A percentile compares a stretch with the other conserved stretches of the same genome.
phyloP scores from a whole-genome alignment of 2,113 vertebrate species.

The Labeo rohita region DNA sequence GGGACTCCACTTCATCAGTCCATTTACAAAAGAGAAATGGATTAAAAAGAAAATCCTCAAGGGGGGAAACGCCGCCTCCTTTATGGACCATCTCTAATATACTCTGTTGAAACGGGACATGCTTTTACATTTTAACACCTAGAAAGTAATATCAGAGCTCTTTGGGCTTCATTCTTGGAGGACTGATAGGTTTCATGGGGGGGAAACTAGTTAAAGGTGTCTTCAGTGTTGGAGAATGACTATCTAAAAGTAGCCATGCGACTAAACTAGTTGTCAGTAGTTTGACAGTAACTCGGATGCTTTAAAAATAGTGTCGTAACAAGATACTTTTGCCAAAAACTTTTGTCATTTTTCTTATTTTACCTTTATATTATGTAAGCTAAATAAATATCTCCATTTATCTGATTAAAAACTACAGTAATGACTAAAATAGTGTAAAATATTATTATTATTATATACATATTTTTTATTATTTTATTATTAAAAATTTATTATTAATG shows the following conservation, averaged over 20 bases:
- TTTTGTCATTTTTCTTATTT: too few relatives aligned
- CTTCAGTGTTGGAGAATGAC: background rate
- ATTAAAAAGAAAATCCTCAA: conserved; percentile 36
- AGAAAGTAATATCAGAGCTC: conserved; percentile 15
- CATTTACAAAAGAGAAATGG: conserved; percentile 64
- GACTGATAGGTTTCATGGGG: conserved; percentile 24
- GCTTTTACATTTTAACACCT: conserved; percentile 15
- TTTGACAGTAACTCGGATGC: background rate
- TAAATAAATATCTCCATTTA: background rate
- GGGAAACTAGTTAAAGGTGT: background rate
- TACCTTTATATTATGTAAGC: too few relatives aligned
- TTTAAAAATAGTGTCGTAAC: background rate
- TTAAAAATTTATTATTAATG: background rate
- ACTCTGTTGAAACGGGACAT: conserved; percentile 37
- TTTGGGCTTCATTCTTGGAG: background rate
- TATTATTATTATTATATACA: too few relatives aligned
- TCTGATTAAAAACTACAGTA: background rate
- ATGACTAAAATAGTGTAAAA: background rate
- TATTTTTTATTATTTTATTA: too few relatives aligned
- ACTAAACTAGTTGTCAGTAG: background rate
- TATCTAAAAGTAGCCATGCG: background rate
- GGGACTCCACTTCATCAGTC: conserved; percentile 68
- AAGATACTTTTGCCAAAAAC: too few relatives aligned
- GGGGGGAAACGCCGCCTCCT: background rate
- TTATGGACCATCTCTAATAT: conserved; percentile 21